Conservation (phyloP, 2,797 vertebrate genomes). For the Sebastes nivosus region DNA sequence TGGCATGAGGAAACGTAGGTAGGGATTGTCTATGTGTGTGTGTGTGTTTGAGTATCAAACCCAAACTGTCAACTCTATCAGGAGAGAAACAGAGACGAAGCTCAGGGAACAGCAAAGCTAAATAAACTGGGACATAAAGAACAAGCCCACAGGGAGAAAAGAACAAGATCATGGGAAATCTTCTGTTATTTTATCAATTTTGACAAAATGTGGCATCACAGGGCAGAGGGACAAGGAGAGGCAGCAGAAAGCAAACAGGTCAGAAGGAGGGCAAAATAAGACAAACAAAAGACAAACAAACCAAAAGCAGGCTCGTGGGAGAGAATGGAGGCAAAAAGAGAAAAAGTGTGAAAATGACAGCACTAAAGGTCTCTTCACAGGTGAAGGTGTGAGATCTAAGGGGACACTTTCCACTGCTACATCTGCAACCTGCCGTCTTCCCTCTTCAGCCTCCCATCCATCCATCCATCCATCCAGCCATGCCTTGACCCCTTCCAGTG, state of each 20-base stretch:
- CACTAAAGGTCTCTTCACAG: slow-evolving; percentile 23
- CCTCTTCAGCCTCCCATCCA: not conserved
- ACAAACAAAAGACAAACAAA: not conserved
- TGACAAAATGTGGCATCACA: slow-evolving; percentile 48
- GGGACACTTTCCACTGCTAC: slow-evolving; percentile 11
- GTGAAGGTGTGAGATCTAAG: slow-evolving; percentile 42
- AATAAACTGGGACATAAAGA: slow-evolving; percentile 37
- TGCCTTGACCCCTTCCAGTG: slow-evolving; percentile 17
- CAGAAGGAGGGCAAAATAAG: slow-evolving; percentile 47
- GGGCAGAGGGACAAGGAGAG: slow-evolving; percentile 24
- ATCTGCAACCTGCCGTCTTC: slow-evolving; percentile 8
- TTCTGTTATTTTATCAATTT: slow-evolving; percentile 33
- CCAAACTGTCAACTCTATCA: slow-evolving; percentile 20
- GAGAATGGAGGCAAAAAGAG: not conserved
- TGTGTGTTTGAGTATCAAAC: not conserved
- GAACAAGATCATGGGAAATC: slow-evolving; percentile 14
- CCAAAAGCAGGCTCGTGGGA: not conserved
- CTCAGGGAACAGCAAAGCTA: slow-evolving; percentile 27
- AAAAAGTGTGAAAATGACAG: slow-evolving; percentile 49
- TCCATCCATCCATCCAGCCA: not conserved
- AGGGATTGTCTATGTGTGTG: not conserved
- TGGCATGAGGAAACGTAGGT: slow-evolving; percentile 18
- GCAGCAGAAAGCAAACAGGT: slow-evolving; percentile 23
- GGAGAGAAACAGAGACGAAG: slow-evolving; percentile 7
- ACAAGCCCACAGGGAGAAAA: slow-evolving; percentile 30